phyloP scores from a whole-genome alignment of 2,113 vertebrate species.

The Grammomys dolichurus region DNA sequence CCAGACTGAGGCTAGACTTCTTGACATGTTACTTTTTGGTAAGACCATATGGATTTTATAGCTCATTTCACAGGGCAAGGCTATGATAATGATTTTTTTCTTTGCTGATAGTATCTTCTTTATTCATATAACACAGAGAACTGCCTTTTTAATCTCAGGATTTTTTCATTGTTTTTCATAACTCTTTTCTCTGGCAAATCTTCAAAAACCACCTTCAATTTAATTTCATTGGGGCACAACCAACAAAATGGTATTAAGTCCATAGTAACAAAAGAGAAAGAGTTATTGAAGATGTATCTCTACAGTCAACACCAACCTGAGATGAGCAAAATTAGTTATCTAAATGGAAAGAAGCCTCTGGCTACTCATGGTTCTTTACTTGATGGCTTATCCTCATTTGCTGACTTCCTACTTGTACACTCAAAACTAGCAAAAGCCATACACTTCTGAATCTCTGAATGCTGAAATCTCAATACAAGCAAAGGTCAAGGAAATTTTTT shows the following conservation, averaged over 20 bases:
- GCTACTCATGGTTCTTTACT: background rate
- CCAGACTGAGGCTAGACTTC: slow-evolving; percentile 53
- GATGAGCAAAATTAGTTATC: accelerated
- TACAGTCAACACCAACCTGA: background rate
- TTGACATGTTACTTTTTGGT: slow-evolving; percentile 53
- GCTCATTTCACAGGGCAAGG: slow-evolving; percentile 54
- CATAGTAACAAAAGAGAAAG: background rate
- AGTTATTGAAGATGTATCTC: background rate
- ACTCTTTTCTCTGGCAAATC: background rate
- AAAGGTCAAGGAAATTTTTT: background rate
- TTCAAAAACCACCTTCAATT: background rate
- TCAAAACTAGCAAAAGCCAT: background rate
- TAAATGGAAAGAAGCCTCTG: background rate
- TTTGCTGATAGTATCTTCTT: slow-evolving; percentile 6
- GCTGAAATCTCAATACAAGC: background rate
- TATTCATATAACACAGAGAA: background rate
- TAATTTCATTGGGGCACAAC: background rate
- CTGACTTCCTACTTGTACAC: too few relatives aligned
- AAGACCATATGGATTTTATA: slow-evolving; percentile 64
- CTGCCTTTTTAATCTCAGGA: slow-evolving; percentile 26
- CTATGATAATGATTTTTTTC: slow-evolving; percentile 2
- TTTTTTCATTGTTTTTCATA: background rate
- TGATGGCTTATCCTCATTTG: background rate
- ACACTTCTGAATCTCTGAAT: background rate
- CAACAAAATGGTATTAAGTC: slow-evolving; percentile 34